phyloP scores from a whole-genome alignment of 2,113 vertebrate species.

The Heterotis niloticus region DNA sequence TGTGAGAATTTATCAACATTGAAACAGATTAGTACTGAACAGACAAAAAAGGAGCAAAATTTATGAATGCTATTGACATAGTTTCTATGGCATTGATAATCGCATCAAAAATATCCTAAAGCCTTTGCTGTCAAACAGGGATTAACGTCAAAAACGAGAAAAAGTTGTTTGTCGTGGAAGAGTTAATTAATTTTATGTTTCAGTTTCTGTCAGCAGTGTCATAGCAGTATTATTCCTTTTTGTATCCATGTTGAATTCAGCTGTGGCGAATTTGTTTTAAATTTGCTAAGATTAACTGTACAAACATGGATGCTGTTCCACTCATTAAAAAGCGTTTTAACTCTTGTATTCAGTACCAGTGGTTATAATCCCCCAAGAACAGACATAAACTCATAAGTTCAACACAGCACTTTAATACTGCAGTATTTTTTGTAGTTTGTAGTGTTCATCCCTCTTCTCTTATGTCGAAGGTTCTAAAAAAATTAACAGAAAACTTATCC shows the following conservation, averaged over 20 bases:
- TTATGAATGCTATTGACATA: not conserved
- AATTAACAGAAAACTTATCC: too few species aligned
- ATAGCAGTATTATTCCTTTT: too few species aligned
- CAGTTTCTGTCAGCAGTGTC: not conserved
- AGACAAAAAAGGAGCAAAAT: not conserved
- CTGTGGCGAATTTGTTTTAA: too few species aligned
- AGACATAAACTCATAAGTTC: not conserved
- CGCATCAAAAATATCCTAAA: not conserved
- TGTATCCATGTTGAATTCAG: not conserved
- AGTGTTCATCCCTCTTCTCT: too few species aligned
- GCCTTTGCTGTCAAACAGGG: not conserved
- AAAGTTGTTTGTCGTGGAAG: too few species aligned
- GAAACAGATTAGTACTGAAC: not conserved
- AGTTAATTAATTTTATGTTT: not conserved
- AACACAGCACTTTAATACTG: not conserved
- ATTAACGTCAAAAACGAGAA: not conserved
- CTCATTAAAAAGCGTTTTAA: not conserved
- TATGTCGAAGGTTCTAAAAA: too few species aligned
- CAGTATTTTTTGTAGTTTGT: not conserved
- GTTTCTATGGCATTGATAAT: not conserved
- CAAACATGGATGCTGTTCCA: too few species aligned
- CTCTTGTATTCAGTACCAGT: not conserved
- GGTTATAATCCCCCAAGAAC: not conserved
- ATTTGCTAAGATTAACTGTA: too few species aligned
- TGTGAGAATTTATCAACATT: not conserved